Evolutionary conservation across 2,888 invertebrate genomes (phyloP).

Genomic region (Phalangium opilio): DNA sequence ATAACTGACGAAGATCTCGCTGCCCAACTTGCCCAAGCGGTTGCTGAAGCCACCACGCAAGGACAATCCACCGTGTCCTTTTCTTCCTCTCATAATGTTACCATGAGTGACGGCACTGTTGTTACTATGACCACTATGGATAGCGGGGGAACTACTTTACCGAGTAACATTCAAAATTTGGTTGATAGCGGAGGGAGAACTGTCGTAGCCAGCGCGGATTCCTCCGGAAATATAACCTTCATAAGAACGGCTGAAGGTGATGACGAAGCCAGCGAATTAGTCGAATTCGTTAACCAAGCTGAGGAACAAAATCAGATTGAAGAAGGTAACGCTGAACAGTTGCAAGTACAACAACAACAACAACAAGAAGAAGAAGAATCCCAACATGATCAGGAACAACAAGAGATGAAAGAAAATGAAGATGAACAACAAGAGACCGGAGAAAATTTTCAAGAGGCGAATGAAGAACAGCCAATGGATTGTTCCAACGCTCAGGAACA

Average conservation of each 20-base stretch:
- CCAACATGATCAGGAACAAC: conserved; percentile 8
- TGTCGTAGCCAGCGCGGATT: no score
- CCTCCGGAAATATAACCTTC: no score
- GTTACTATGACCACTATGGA: conserved; percentile 7
- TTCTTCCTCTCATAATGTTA: conserved; percentile 9
- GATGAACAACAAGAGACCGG: not conserved
- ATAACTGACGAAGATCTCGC: conserved; percentile 15
- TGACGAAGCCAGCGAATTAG: conserved; percentile 10
- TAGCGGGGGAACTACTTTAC: no score
- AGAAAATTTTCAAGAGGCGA: not conserved
- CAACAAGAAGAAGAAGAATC: conserved; percentile 7
- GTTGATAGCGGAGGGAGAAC: no score
- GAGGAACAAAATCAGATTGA: conserved; percentile 10
- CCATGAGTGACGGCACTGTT: conserved; percentile 9
- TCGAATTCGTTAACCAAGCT: conserved; percentile 3
- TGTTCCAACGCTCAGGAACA: not conserved
- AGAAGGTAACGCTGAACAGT: not conserved
- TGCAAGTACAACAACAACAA: not conserved
- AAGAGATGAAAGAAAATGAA: not conserved
- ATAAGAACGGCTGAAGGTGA: conserved; percentile 10
- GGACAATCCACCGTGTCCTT: conserved; percentile 14
- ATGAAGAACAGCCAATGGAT: not conserved
- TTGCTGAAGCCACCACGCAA: conserved; percentile 14
- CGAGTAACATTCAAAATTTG: no score
- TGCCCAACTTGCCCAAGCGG: conserved; percentile 14